Evolutionary conservation across 2,888 invertebrate species (phyloP), one percentile per base, ranked within the genome.

Genomic region (Polydesmus complanatus): DNA sequence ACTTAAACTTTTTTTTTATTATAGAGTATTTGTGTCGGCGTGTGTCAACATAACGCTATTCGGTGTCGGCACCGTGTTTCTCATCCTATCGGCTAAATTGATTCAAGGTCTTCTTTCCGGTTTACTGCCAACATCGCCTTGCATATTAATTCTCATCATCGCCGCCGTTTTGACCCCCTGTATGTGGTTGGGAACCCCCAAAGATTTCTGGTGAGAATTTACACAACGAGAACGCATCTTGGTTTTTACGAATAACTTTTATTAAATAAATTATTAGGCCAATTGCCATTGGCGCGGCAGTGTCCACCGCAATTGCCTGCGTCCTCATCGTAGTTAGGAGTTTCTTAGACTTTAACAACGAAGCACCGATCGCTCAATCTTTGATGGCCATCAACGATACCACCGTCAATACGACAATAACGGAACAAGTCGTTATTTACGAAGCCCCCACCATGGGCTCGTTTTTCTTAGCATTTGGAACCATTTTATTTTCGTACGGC

Each of bases 401-500:
- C 5, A 14, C 37, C 8, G 37, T 8, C 14, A 37, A 37, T 37
- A 8, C 37, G 14, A 37, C 37, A 14, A 37, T 14, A 14, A 37
- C 37, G 14, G 52, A 56, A 3, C 18, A 2, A 3, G 27, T 19
- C 1, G 48, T 58, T 11, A 11, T 2, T 1, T 61, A 55, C 53
- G 57, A 57, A 23, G 23, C 37, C 11, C 80, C 81, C 67, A 78
- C 78, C 1, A 81, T 83, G 69, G 74, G 76, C 62, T 81, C 82
- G 64, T 84, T 85, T 73, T 84, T 83, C 71, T 71, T 84, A 27
- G 80, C 84, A 0, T 82, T 84, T 68, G 85, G 85, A 5, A 82
- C 82, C 5, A 80, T 85, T 61, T 75, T 84, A 71, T 86, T 85
- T 70, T 79, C 84, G 0, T 85, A 84, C 68, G 84, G 85, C 3